These are phyloP conservation scores for Caenorhabditis japonica DNA, from an alignment of 2,888 invertebrate species.

Conservation along the genomic window DNA sequence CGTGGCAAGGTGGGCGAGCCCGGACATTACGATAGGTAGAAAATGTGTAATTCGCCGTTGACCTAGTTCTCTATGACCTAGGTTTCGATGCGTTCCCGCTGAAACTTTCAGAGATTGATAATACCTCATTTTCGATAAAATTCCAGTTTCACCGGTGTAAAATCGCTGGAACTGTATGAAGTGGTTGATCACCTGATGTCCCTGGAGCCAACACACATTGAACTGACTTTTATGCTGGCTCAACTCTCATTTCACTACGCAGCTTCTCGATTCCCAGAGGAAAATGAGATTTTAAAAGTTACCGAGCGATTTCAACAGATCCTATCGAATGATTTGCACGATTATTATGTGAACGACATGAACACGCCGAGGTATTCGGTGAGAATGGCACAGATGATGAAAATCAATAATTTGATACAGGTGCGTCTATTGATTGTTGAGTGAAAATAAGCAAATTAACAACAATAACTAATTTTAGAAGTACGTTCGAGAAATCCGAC, in stretches of 20 bases:
- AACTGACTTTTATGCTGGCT: slow-evolving; percentile 40
- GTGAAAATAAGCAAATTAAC: no score
- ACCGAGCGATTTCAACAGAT: no score
- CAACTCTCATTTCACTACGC: slow-evolving; percentile 21
- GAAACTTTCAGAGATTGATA: no score
- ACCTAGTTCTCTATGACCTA: no score
- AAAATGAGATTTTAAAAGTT: no score
- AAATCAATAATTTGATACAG: slow-evolving; percentile 51
- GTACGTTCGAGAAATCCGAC: slow-evolving; percentile 30
- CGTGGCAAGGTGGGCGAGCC: no score
- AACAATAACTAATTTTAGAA: slow-evolving; percentile 23
- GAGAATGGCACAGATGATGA: slow-evolving; percentile 56
- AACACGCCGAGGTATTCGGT: slow-evolving; percentile 42
- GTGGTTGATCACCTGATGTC: slow-evolving; percentile 12
- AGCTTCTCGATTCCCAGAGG: slow-evolving; percentile 1
- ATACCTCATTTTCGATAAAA: background rate
- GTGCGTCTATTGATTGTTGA: no score
- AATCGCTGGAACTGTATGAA: background rate
- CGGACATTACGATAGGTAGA: no score
- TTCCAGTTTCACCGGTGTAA: background rate
- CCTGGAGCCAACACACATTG: slow-evolving; percentile 11
- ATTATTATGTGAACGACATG: slow-evolving; percentile 28
- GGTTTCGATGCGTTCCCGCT: no score
- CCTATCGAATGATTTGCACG: slow-evolving; percentile 28
- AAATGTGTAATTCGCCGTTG: no score